These are phyloP conservation scores for Temnothorax ravouxi DNA, from an alignment of 2,888 invertebrate genomes.

Conservation along the genomic window DNA sequence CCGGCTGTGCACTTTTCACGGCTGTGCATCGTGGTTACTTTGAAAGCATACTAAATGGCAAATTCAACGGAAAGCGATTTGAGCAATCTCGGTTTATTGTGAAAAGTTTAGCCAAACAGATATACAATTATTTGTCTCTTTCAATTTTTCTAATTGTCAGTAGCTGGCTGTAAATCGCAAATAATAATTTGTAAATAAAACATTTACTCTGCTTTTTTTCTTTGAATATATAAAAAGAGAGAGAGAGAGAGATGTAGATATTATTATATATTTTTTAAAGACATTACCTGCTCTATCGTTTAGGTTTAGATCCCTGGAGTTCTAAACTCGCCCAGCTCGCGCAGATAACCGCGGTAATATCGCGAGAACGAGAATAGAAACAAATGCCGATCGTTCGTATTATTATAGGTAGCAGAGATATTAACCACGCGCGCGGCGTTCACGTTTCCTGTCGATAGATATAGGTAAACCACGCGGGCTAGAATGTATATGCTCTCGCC, in stretches of 20 bases:
- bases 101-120: background rate
- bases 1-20: slow-evolving; percentile 25
- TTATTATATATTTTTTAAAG: background rate
- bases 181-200: background rate
- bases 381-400: slow-evolving; percentile 50
- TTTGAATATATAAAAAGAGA: background rate
- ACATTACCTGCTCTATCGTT: background rate
- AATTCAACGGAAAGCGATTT: slow-evolving; percentile 7
- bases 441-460: slow-evolving; percentile 28
- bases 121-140: background rate
- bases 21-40: slow-evolving; percentile 3
- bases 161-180: background rate
- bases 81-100: background rate
- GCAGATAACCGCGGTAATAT: slow-evolving; percentile 23
- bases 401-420: slow-evolving; percentile 38
- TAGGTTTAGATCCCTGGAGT: background rate
- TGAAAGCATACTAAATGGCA: background rate
- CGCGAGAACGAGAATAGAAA: slow-evolving; percentile 32
- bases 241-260: background rate
- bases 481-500: background rate
- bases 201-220: background rate
- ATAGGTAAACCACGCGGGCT: slow-evolving; percentile 12
- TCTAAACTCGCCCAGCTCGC: slow-evolving; percentile 8
- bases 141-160: background rate
- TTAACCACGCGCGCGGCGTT: slow-evolving; percentile 22